Percentiles rank a stretch among this genome's conserved stretches.
Conservation (phyloP, 1,140 invertebrate species). For the Drosophila sucinea region DNA sequence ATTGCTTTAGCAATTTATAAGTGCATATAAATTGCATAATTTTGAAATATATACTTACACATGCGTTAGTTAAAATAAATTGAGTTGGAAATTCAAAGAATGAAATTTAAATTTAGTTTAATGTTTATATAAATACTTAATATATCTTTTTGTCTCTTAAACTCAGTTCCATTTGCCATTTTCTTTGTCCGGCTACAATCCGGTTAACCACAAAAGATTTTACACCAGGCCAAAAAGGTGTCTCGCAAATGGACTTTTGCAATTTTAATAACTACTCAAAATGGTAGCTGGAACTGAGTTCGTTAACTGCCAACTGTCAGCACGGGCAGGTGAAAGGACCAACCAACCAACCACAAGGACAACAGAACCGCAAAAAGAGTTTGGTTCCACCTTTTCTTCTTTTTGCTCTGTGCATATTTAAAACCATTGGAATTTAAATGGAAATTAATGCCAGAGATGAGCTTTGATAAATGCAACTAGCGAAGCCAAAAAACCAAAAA, state of each 20-base stretch:
- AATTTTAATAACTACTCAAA: conserved; percentile 55
- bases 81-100: not conserved
- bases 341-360: conserved; percentile 20
- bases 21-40: conserved; percentile 50
- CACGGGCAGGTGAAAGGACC: not conserved
- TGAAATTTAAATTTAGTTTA: conserved; percentile 18
- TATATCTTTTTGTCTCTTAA: not conserved
- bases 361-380: conserved; percentile 30
- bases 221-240: conserved; percentile 34
- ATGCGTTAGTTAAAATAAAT: not conserved
- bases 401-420: conserved; percentile 44
- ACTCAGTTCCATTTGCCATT: not conserved
- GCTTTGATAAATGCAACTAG: conserved; percentile 17
- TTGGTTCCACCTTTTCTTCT: conserved; percentile 5
- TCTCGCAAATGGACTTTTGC: conserved; percentile 40
- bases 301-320: conserved; percentile 30
- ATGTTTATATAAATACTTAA: conserved; percentile 47
- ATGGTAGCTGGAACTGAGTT: conserved; percentile 24
- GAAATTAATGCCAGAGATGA: conserved; percentile 46
- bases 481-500: conserved; percentile 1
- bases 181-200: not conserved
- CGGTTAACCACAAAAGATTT: conserved; percentile 37
- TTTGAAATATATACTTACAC: conserved; percentile 38
- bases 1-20: not conserved
- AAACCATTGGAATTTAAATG: conserved; percentile 57